phyloP scores from a whole-genome alignment of 1,140 invertebrate genomes.

The Apocrypta bakeri region DNA sequence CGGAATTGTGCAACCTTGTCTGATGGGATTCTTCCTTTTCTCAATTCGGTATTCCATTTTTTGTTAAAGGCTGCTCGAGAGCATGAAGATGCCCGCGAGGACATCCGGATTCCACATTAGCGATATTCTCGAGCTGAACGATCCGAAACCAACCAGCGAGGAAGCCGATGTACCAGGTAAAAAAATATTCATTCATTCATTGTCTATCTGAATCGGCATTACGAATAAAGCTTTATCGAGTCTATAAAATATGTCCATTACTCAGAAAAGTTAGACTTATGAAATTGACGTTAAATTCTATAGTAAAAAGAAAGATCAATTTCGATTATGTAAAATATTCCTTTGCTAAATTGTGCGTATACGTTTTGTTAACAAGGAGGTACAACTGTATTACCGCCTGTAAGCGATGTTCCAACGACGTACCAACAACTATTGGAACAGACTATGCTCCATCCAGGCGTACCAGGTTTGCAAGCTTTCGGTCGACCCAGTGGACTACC shows the following conservation, averaged over 20 bases:
- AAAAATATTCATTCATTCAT: constrained; percentile 5
- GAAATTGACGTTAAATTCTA: too few relatives aligned
- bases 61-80: constrained; percentile 74
- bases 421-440: constrained; percentile 72
- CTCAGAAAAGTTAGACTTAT: too few relatives aligned
- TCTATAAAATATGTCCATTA: too few relatives aligned
- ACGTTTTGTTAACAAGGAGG: constrained; percentile 63
- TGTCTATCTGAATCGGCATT: too few relatives aligned
- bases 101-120: constrained; percentile 84
- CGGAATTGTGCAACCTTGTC: background rate
- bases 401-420: constrained; percentile 65
- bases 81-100: constrained; percentile 76
- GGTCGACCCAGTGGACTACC: constrained; percentile 57
- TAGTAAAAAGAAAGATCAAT: too few relatives aligned
- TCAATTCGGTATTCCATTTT: background rate
- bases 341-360: too few relatives aligned
- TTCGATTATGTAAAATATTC: too few relatives aligned
- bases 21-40: background rate
- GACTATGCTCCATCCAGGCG: constrained; percentile 69
- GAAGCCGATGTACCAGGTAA: constrained; percentile 66
- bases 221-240: too few relatives aligned
- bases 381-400: constrained; percentile 63
- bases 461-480: constrained; percentile 44
- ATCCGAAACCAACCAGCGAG: constrained; percentile 65
- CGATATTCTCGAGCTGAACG: constrained; percentile 82